These are phyloP conservation scores for Drosophila nigricruria DNA, from an alignment of 2,888 invertebrate genomes.

Conservation along the genomic window DNA sequence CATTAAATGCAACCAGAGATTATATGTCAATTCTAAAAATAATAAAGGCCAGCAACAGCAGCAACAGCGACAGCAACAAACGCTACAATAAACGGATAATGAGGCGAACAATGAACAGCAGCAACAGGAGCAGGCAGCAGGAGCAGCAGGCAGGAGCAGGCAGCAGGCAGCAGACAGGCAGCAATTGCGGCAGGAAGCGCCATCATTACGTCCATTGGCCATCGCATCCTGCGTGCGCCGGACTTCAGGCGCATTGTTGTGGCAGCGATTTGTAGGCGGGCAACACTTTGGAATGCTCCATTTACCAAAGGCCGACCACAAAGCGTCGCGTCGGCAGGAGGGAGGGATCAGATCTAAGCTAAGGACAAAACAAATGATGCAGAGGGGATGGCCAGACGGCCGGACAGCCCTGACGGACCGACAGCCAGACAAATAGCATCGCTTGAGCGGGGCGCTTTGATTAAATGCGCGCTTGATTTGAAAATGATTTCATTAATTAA, in stretches of 20 bases:
- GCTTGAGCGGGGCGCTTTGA: constrained; percentile 26
- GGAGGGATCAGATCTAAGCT: constrained; percentile 14
- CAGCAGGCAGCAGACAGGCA: neutral
- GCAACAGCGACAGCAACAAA: constrained; percentile 14
- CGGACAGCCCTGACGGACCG: neutral
- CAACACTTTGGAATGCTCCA: constrained; percentile 38
- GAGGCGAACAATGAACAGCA: constrained; percentile 31
- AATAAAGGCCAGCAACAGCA: constrained; percentile 25
- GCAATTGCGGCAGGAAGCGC: constrained; percentile 38
- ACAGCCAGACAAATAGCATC: constrained; percentile 17
- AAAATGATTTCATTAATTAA: constrained; percentile 62
- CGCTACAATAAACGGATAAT: constrained; percentile 41
- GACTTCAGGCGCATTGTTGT: constrained; percentile 23
- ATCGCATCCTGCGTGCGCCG: constrained; percentile 36
- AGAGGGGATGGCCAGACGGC: neutral
- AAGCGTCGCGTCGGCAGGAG: neutral
- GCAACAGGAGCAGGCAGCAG: neutral
- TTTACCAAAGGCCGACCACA: constrained; percentile 30
- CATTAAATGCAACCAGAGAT: constrained; percentile 41
- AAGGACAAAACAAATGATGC: constrained; percentile 18
- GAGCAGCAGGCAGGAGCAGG: neutral
- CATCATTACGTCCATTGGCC: constrained; percentile 42
- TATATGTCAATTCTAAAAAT: constrained; percentile 48
- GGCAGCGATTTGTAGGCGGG: constrained; percentile 16
- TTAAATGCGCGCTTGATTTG: constrained; percentile 57